Evolutionary conservation across 2,797 vertebrate genomes (phyloP).

Genomic region (Chelon auratus): DNA sequence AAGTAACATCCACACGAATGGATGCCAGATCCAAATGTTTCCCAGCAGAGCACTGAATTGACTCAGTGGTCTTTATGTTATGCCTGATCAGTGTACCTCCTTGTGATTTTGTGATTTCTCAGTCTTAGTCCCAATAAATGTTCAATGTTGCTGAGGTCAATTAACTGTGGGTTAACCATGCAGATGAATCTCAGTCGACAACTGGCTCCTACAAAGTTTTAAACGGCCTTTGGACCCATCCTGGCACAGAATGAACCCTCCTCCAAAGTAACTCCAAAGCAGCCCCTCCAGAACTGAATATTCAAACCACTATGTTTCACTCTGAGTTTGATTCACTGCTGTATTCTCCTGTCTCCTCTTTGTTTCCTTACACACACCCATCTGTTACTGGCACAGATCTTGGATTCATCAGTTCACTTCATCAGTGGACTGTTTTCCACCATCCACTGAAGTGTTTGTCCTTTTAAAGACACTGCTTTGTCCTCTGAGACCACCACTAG

Average conservation of each 20-base stretch:
- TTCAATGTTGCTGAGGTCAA: neutral
- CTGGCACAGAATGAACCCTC: neutral
- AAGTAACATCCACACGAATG: too few species aligned
- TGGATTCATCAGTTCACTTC: neutral
- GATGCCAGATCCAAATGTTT: too few species aligned
- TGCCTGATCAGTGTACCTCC: too few species aligned
- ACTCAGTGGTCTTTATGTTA: too few species aligned
- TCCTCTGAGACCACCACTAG: neutral
- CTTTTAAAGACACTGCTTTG: neutral
- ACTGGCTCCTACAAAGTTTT: neutral
- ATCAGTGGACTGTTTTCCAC: neutral
- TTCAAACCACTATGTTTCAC: neutral
- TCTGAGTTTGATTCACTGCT: neutral
- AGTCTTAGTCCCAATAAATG: neutral
- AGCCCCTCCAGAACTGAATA: neutral
- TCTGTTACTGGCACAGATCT: neutral
- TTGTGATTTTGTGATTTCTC: neutral
- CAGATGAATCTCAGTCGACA: neutral
- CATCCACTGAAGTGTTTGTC: neutral
- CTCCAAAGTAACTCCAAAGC: neutral
- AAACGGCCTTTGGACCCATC: neutral
- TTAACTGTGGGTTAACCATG: too few species aligned
- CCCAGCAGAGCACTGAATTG: too few species aligned
- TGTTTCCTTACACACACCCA: neutral
- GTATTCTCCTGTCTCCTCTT: neutral